Conservation (phyloP, 2,888 invertebrate species). For the Eristalis tenax region DNA sequence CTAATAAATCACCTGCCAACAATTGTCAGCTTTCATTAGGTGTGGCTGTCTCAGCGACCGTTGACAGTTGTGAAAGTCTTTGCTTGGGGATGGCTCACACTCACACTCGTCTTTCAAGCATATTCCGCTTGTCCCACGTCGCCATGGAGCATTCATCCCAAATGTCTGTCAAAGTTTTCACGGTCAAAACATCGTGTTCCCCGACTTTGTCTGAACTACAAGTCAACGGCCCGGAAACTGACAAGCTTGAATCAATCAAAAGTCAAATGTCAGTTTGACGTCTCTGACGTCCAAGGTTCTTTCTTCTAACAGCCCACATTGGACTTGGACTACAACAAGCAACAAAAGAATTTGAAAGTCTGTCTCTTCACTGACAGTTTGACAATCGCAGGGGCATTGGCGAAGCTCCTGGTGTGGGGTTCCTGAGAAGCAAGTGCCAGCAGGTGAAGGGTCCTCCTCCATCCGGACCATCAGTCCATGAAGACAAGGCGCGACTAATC, state of each 20-base stretch:
- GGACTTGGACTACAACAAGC: too few species aligned
- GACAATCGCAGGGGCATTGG: too few species aligned
- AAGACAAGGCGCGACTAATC: background rate
- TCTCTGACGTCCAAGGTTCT: too few species aligned
- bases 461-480: too few species aligned
- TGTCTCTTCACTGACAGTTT: too few species aligned
- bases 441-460: too few species aligned
- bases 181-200: background rate
- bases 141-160: background rate
- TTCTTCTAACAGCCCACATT: too few species aligned
- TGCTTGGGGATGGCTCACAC: background rate
- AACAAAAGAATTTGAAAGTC: too few species aligned
- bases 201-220: background rate
- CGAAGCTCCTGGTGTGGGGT: too few species aligned
- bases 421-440: too few species aligned
- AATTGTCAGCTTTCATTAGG: background rate
- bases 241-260: too few species aligned
- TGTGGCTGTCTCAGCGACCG: background rate
- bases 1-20: background rate
- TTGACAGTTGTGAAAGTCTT: background rate
- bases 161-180: background rate
- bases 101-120: background rate
- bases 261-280: too few species aligned
- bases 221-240: background rate
- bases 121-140: background rate